A percentile compares a stretch with the other conserved stretches of the same genome.
These are phyloP conservation scores for Saccostrea glomerata DNA, from an alignment of 1,140 invertebrate genomes.

Conservation along the genomic window DNA sequence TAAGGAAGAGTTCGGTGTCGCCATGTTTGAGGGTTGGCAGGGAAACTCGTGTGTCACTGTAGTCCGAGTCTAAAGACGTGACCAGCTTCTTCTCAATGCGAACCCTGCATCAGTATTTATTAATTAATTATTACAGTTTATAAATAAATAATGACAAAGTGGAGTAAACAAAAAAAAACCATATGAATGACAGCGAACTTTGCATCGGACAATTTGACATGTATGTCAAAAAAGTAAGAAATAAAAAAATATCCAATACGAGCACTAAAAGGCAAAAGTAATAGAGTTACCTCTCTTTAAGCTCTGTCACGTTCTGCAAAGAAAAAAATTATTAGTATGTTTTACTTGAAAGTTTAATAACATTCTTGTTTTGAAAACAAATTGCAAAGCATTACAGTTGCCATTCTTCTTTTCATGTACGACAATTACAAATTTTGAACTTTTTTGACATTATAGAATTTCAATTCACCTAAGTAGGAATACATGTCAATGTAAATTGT, in stretches of 20 bases:
- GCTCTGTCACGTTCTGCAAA: conserved; percentile 2
- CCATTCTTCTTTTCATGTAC: no score
- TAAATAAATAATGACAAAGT: neutral
- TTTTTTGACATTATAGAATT: no score
- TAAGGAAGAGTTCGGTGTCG: conserved; percentile 2
- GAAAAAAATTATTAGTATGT: neutral
- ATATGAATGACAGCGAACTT: neutral
- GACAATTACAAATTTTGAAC: no score
- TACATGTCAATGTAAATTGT: no score
- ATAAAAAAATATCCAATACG: neutral
- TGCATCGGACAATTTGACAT: neutral
- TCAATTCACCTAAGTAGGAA: no score
- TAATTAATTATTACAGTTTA: neutral
- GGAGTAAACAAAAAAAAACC: neutral
- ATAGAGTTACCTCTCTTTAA: neutral
- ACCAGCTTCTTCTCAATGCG: conserved; percentile 14
- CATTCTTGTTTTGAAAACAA: neutral
- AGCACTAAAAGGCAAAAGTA: neutral
- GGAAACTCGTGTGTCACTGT: neutral
- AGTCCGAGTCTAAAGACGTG: neutral
- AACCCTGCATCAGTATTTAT: neutral
- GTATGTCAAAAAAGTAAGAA: neutral
- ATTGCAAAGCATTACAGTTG: no score
- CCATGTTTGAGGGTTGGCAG: conserved; percentile 11
- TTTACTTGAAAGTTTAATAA: neutral